Evolutionary conservation across 2,888 invertebrate genomes (phyloP).

Genomic region (Himalopsyche kuldschensis): DNA sequence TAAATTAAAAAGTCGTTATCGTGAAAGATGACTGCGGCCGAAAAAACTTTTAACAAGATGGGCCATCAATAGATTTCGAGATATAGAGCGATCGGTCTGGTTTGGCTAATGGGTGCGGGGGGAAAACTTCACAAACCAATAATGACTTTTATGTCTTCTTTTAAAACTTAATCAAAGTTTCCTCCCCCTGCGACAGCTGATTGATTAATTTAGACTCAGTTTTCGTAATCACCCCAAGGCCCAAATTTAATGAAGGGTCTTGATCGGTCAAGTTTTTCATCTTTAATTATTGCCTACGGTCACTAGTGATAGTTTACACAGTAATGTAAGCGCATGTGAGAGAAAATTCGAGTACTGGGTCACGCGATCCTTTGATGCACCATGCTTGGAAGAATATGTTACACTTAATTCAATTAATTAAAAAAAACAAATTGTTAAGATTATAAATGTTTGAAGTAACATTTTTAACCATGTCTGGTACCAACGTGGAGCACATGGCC

Average conservation of each 20-base stretch:
- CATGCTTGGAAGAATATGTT: too few relatives aligned
- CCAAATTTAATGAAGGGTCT: neutral
- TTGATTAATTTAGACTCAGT: slow-evolving; percentile 7
- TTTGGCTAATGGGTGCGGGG: neutral
- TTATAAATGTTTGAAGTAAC: too few relatives aligned
- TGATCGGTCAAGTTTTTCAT: neutral
- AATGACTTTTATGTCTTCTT: slow-evolving; percentile 7
- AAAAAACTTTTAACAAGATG: neutral
- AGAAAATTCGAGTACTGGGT: too few relatives aligned
- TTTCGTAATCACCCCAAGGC: neutral
- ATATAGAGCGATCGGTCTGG: neutral
- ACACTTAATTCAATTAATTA: too few relatives aligned
- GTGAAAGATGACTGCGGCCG: neutral
- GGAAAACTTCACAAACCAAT: slow-evolving; percentile 7
- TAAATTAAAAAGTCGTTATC: neutral
- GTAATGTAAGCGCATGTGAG: too few relatives aligned
- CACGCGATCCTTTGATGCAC: too few relatives aligned
- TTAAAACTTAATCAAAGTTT: slow-evolving; percentile 21
- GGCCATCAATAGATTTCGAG: neutral
- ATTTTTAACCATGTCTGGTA: too few relatives aligned
- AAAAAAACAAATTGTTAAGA: too few relatives aligned
- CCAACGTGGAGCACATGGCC: too few relatives aligned
- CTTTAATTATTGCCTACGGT: neutral
- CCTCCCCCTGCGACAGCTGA: neutral
- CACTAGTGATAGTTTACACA: too few relatives aligned